Percentiles rank a stretch among this genome's conserved stretches.
These are phyloP conservation scores for Amphipoea lucens DNA, from an alignment of 2,888 invertebrate species.

Conservation along the genomic window DNA sequence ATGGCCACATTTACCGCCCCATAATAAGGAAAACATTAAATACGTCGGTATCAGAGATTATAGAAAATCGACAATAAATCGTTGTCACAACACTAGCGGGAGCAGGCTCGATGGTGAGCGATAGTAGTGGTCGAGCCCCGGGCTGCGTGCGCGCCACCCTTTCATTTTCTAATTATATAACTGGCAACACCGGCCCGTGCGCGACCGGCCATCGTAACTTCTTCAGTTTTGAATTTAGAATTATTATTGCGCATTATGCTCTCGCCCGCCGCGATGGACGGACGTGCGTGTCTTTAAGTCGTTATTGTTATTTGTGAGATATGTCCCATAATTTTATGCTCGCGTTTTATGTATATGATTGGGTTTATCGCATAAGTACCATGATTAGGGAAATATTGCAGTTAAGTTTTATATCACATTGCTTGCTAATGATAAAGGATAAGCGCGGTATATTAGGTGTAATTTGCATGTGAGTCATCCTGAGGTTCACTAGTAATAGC, in stretches of 20 bases:
- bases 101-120: conserved; percentile 85
- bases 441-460: conserved; percentile 34
- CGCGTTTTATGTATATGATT: conserved; percentile 54
- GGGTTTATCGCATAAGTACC: conserved; percentile 53
- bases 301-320: conserved; percentile 73
- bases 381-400: conserved; percentile 52
- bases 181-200: conserved; percentile 89
- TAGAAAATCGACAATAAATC: conserved; percentile 64
- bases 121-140: conserved; percentile 87
- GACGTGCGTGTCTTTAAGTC: conserved; percentile 79
- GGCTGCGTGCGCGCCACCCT: conserved; percentile 89
- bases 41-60: conserved; percentile 51
- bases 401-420: conserved; percentile 51
- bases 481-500: conserved; percentile 21
- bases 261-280: conserved; percentile 70
- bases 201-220: conserved; percentile 83
- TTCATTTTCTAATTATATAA: conserved; percentile 90
- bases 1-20: conserved; percentile 49
- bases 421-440: conserved; percentile 56
- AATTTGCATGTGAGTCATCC: conserved; percentile 43
- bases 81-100: conserved; percentile 75
- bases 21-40: conserved; percentile 58
- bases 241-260: conserved; percentile 80
- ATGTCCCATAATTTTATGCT: conserved; percentile 69
- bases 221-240: conserved; percentile 86